Evolutionary conservation across 2,888 invertebrate species (phyloP).

Genomic region (Trissoscelio sp.): DNA sequence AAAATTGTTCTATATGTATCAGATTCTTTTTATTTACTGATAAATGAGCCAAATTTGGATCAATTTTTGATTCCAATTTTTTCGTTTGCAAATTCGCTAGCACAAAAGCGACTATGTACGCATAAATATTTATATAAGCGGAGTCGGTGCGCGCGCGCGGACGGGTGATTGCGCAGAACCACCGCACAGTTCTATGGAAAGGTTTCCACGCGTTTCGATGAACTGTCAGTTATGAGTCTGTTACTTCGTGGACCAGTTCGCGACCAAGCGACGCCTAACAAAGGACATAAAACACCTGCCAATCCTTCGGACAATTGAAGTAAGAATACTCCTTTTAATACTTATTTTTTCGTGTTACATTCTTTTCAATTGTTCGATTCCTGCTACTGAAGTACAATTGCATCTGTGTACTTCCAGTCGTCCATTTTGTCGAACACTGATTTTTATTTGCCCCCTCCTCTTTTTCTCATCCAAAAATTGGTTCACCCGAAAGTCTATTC

Average conservation of each 20-base stretch:
- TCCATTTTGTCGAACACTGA: slow-evolving; percentile 35
- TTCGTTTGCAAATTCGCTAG: too few relatives aligned
- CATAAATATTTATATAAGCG: slow-evolving; percentile 60
- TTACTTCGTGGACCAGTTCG: slow-evolving; percentile 73
- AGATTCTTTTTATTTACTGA: too few relatives aligned
- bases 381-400: neutral
- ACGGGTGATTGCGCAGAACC: slow-evolving; percentile 73
- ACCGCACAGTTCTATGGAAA: slow-evolving; percentile 67
- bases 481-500: too few relatives aligned
- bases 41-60: too few relatives aligned
- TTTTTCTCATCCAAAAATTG: too few relatives aligned
- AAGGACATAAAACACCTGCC: slow-evolving; percentile 53
- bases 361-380: slow-evolving; percentile 8
- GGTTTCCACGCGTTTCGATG: slow-evolving; percentile 68
- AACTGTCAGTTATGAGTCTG: slow-evolving; percentile 74
- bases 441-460: slow-evolving; percentile 12
- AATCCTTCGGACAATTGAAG: slow-evolving; percentile 10
- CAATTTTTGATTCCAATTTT: too few relatives aligned
- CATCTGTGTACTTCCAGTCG: slow-evolving; percentile 3
- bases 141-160: slow-evolving; percentile 51
- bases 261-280: slow-evolving; percentile 53
- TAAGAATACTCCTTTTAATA: slow-evolving; percentile 24
- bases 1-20: too few relatives aligned
- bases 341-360: neutral
- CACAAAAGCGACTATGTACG: slow-evolving; percentile 26